Base-by-base conservation (phyloP, 1,140 invertebrate genomes). In the Ptiloglossa arizonensis region DNA sequence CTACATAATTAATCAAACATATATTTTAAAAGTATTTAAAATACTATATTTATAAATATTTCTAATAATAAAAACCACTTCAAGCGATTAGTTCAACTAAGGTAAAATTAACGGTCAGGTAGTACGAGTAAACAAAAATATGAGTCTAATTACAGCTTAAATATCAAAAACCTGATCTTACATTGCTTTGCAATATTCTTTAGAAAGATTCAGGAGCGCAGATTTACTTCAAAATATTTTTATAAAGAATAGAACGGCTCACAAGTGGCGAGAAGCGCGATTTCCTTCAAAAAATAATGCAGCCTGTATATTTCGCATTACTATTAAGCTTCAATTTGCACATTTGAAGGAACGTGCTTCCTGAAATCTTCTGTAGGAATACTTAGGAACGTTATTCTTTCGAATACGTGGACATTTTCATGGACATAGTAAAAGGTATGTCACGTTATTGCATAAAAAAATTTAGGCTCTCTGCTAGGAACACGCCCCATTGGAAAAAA, bases 391-490 rank as follows among this genome's bases (percentile, higher is more conserved):
- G 73, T 77, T 48, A 79, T 74, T 79, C n/a, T 29, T 38, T 63
- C 59, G 67, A 64, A 74, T 67, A 67, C 38, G 63, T 67, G 60
- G 67, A 62, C 38, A 77, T 62, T 70, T 11, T 62, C 41, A 19
- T 59, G 64, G 52, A 69, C 75, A 78, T 82, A 82, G 32, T 60
- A 71, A 78, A 64, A 48, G 54, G 15, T 81, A 44, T 72, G 44
- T 72, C 32, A 69, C 46, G 54, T 57, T n/a, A 38, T 69, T 24
- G 48, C 54, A 54, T 86, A 85, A 85, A 84, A 85, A 85, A 78
- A 86, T 85, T 81, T 86, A 86, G 74, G 79, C 72, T 85, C 69
- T 86, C 75, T 82, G 79, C 67, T 86, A 86, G 83, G 83, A 86
- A 86, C 83, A 84, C 82, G 54, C 79, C 48, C 69, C 75, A 74